Percentiles rank a stretch among this genome's conserved stretches.
These are phyloP conservation scores for Echinometra lucunter DNA, from an alignment of 53 echinoderm and acorn worm genomes.

Conservation along the genomic window DNA sequence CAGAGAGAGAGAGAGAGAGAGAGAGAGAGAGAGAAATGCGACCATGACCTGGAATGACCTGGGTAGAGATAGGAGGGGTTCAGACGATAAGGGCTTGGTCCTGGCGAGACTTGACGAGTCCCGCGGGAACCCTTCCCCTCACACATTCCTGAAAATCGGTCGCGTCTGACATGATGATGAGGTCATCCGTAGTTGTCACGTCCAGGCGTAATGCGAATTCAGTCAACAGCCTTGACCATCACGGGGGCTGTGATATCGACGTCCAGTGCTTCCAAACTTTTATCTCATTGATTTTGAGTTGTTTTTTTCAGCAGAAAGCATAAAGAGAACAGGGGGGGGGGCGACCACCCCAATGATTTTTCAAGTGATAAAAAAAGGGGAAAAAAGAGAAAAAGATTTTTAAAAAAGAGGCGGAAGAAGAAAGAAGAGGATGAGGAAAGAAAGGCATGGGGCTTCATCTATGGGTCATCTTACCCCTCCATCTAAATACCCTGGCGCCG, in stretches of 20 bases:
- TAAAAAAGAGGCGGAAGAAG: too few relatives aligned
- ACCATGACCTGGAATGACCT: slow-evolving; percentile 55
- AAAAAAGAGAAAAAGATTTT: too few relatives aligned
- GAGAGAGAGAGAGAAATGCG: slow-evolving; percentile 3
- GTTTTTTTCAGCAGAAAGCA: too few relatives aligned
- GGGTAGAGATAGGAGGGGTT: slow-evolving; percentile 18
- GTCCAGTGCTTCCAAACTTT: background rate
- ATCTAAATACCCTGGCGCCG: too few relatives aligned
- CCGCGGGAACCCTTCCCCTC: slow-evolving; percentile 48
- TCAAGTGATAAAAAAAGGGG: too few relatives aligned
- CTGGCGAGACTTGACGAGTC: slow-evolving; percentile 24
- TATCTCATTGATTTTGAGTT: too few relatives aligned
- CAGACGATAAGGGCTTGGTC: slow-evolving; percentile 18
- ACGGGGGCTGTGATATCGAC: background rate
- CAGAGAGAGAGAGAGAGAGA: slow-evolving; percentile 34
- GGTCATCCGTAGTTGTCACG: slow-evolving; percentile 28
- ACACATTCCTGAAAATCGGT: slow-evolving; percentile 49
- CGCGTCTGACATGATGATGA: background rate
- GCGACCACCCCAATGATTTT: too few relatives aligned
- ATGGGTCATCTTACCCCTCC: too few relatives aligned
- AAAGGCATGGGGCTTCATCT: too few relatives aligned
- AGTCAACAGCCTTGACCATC: background rate
- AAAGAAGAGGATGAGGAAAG: too few relatives aligned
- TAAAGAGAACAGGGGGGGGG: too few relatives aligned
- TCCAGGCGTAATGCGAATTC: background rate